Evolutionary conservation across 2,113 vertebrate species (phyloP).

Genomic region (Tychaedon coryphoeus): DNA sequence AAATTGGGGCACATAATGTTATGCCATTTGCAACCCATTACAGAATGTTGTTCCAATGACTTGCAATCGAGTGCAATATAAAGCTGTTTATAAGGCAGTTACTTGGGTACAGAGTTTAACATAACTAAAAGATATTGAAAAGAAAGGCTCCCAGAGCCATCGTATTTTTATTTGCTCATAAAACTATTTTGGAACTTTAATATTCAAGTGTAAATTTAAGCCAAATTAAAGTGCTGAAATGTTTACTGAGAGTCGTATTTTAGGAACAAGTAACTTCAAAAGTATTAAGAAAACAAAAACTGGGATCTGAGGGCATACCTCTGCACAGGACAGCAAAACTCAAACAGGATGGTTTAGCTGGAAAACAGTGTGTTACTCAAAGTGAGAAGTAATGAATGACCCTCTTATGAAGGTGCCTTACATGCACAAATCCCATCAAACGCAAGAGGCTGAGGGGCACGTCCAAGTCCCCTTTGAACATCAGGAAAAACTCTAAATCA

Average conservation of each 20-base stretch:
- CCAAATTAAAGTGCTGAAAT: conserved; percentile 44
- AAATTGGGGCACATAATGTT: background rate
- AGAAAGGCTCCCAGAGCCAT: background rate
- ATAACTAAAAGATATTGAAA: conserved; percentile 7
- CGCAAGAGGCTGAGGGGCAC: background rate
- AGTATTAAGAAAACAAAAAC: conserved; percentile 46
- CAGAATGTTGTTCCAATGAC: background rate
- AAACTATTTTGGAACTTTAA: conserved; percentile 42
- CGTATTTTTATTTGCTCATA: background rate
- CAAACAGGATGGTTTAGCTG: background rate
- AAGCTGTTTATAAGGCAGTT: conserved; percentile 44
- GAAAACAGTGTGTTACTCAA: background rate
- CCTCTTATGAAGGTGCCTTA: background rate
- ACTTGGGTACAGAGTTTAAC: background rate
- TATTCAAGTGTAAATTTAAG: conserved; percentile 8
- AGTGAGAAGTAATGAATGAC: conserved; percentile 5
- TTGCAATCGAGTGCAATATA: background rate
- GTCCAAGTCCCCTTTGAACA: background rate
- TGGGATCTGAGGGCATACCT: background rate
- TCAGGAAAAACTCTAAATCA: background rate
- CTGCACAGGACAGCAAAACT: conserved; percentile 1
- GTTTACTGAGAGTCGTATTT: conserved; percentile 42
- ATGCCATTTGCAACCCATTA: background rate
- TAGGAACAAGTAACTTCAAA: conserved; percentile 44
- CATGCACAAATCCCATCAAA: background rate